These are phyloP conservation scores for Dicentrarchus labrax DNA, from an alignment of 2,113 vertebrate species.

Conservation along the genomic window DNA sequence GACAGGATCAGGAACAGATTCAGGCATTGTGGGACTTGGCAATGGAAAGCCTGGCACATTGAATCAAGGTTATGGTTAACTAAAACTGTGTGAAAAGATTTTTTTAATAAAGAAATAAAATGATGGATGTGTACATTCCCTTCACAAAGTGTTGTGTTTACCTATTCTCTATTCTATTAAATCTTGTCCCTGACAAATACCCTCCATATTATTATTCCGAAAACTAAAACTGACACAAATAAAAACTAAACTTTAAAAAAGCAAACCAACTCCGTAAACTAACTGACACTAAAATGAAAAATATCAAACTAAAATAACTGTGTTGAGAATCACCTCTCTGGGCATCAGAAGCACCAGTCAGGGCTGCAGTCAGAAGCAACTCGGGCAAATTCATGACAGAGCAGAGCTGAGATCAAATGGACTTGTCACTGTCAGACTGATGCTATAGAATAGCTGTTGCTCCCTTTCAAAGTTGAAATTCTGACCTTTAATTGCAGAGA, in stretches of 20 bases:
- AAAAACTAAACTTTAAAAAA: too few relatives aligned
- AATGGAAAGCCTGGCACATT: background rate
- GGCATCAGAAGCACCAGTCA: background rate
- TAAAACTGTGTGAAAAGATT: too few relatives aligned
- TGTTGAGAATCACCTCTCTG: conserved; percentile 22
- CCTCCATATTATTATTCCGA: too few relatives aligned
- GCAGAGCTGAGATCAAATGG: background rate
- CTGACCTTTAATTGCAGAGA: conserved; percentile 3
- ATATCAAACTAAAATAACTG: too few relatives aligned
- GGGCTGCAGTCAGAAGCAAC: background rate
- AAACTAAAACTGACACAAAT: too few relatives aligned
- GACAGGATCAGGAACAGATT: conserved; percentile 27
- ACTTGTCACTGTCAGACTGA: background rate
- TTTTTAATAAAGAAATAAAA: too few relatives aligned
- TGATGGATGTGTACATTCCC: too few relatives aligned
- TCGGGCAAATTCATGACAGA: background rate
- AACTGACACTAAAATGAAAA: too few relatives aligned
- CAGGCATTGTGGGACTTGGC: conserved; percentile 46
- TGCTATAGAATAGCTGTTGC: background rate
- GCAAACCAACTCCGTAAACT: too few relatives aligned
- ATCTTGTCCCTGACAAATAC: too few relatives aligned
- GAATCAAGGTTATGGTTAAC: background rate
- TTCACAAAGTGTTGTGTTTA: too few relatives aligned
- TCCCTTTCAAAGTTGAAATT: background rate
- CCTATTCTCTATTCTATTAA: too few relatives aligned